A percentile compares a stretch with the other conserved stretches of the same genome.
These are phyloP conservation scores for Gracilinanus agilis DNA, from an alignment of 2,113 vertebrate species.

Conservation along the genomic window DNA sequence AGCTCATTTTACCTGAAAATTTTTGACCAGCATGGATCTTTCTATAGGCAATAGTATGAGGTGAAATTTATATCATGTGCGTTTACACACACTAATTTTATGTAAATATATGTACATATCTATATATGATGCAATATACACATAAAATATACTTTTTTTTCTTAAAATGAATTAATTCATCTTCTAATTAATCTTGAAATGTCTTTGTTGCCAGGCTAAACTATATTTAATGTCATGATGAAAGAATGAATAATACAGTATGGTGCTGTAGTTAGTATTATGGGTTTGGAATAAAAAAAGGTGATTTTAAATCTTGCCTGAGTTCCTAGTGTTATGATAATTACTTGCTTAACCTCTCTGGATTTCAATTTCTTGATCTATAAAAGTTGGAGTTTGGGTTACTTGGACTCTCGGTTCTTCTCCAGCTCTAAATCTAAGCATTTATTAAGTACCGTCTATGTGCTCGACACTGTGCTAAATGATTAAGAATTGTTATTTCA, in stretches of 20 bases:
- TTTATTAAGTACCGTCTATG: not conserved
- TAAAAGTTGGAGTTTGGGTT: not conserved
- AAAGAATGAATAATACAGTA: not conserved
- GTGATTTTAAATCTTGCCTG: not conserved
- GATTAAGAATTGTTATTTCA: not conserved
- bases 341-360: not conserved
- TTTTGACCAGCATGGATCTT: not conserved
- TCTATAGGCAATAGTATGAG: not conserved
- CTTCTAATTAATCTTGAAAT: not conserved
- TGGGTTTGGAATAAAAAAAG: not conserved
- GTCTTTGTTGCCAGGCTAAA: not conserved
- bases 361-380: not conserved
- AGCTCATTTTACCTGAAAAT: not conserved
- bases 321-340: not conserved
- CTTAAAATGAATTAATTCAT: not conserved
- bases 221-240: not conserved
- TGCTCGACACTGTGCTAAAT: not conserved
- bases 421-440: not conserved
- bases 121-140: too few relatives aligned
- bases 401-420: not conserved
- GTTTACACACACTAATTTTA: not conserved
- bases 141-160: not conserved
- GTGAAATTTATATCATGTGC: accelerated
- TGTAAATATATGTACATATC: not conserved
- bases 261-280: not conserved